A percentile compares a stretch with the other conserved stretches of the same genome.
phyloP scores from a whole-genome alignment of 2,113 vertebrate genomes.

The Tor tambroides region DNA sequence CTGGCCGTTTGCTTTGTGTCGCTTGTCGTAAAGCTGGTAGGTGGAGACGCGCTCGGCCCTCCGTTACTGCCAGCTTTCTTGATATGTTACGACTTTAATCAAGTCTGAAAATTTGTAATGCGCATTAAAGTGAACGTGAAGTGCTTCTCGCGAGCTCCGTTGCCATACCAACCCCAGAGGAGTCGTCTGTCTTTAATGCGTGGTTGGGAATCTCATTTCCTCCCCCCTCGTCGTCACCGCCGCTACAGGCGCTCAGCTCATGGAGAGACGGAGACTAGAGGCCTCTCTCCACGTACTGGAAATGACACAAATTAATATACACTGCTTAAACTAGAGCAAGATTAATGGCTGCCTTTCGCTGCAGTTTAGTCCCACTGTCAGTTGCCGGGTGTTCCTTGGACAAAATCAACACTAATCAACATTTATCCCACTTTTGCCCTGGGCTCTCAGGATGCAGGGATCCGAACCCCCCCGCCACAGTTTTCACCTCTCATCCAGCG shows the following conservation, averaged over 20 bases:
- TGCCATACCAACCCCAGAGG: slow-evolving; percentile 95
- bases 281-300: slow-evolving; percentile 94
- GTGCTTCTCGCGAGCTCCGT: slow-evolving; percentile 80
- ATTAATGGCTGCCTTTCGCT: slow-evolving; percentile 98
- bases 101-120: slow-evolving; percentile 76
- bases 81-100: slow-evolving; percentile 76
- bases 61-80: slow-evolving; percentile 59
- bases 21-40: slow-evolving; percentile 9
- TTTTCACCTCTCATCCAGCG: slow-evolving; percentile 95
- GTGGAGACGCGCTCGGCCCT: slow-evolving; percentile 19
- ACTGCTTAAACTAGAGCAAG: slow-evolving; percentile 99
- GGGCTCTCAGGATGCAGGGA: slow-evolving; percentile 84
- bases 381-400: slow-evolving; percentile 91
- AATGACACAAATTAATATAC: slow-evolving; percentile 99
- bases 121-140: slow-evolving; percentile 76
- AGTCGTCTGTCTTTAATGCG: slow-evolving; percentile 97
- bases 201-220: slow-evolving; percentile 89
- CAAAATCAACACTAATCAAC: slow-evolving; percentile 99
- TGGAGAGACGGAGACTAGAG: slow-evolving; percentile 66
- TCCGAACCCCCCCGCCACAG: slow-evolving; percentile 87
- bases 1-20: slow-evolving; percentile 39
- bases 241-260: too few relatives aligned
- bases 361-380: slow-evolving; percentile 98
- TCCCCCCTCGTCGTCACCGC: slow-evolving; percentile 79
- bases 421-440: slow-evolving; percentile 99